A percentile compares a stretch with the other conserved stretches of the same genome.
phyloP scores from a whole-genome alignment of 2,888 invertebrate species.

The Leucophenga maculata region DNA sequence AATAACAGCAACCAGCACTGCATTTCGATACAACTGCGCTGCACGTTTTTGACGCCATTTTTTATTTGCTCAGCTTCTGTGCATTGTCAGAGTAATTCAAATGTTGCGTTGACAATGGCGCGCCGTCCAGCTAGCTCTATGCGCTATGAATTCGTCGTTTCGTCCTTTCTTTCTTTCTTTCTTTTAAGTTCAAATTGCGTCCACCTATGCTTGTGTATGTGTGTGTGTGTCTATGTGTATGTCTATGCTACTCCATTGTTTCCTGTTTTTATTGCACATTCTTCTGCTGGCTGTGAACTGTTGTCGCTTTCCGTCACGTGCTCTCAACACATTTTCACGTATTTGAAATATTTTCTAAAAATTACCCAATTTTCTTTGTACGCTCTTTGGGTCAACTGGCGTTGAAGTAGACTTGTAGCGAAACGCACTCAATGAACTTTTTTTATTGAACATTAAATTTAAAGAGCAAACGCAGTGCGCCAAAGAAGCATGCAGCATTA shows the following conservation, averaged over 20 bases:
- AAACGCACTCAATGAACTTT: background rate
- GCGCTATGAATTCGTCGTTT: slow-evolving; percentile 7
- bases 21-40: slow-evolving; percentile 1
- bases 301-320: slow-evolving; percentile 52
- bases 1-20: background rate
- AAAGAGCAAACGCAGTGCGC: background rate
- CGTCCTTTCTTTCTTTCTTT: too few species aligned
- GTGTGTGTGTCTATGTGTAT: slow-evolving; percentile 11
- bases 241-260: slow-evolving; percentile 13
- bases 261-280: slow-evolving; percentile 54
- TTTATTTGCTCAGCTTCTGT: background rate
- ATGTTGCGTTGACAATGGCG: slow-evolving; percentile 1
- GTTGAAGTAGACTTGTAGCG: background rate
- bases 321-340: slow-evolving; percentile 58
- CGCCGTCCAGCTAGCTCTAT: background rate
- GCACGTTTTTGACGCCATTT: slow-evolving; percentile 14
- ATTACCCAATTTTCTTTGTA: slow-evolving; percentile 58
- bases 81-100: slow-evolving; percentile 16
- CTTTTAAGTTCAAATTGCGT: background rate
- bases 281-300: slow-evolving; percentile 34
- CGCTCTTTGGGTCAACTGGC: background rate
- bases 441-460: background rate
- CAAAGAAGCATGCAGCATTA: background rate
- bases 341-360: slow-evolving; percentile 62
- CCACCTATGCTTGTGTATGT: slow-evolving; percentile 15